Evolutionary conservation across 64 coral and sea anemone genomes (phyloP), one percentile per base, ranked within the genome.

Genomic region (Acropora yongei): DNA sequence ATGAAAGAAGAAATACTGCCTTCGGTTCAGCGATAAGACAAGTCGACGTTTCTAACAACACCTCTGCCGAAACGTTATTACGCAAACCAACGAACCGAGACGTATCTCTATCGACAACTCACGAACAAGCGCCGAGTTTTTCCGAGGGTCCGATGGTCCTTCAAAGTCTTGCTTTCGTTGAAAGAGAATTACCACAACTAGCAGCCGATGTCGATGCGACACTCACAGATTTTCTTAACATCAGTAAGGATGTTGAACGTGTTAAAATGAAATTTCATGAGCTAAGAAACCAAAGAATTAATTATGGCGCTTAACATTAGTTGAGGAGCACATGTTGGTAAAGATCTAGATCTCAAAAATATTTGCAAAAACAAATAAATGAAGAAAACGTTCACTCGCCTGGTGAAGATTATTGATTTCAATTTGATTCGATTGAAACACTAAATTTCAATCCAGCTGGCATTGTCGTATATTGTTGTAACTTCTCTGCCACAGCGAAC

Each of bases 191-290:
- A 20, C 2, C 19, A 44, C 47, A 40, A 18, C 60, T 85, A n/a
- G 72, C 16, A 16, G 42, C 8, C 7, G 11, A 85, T 6, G 10
- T 50, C 60, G 3, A 85, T 72, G n/a, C 66, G 49, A 72, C 44
- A 17, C 8, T 71, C 6, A 43, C n/a, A 85, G 61, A 85, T 3
- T 85, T 85, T 69, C 82, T 20, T 47, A n/a, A 2, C 68, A 48
- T 85, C 2, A 85, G 44, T 8, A 46, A 4, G 1, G 44, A 44
- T 9, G 68, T 65, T 71, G 61, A 71, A 47, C 43, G 44, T 4
- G 18, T 85, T 16, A 85, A 85, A 85, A 85, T 20, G 17, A 85
- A 85, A 85, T 44, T 85, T 85, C 63, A 85, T 10, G 82, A 85
- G 11, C 44, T 85, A 48, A 85, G 63, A 8, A 71, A n/a, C 69